Percentiles rank a stretch among this genome's conserved stretches.
Conservation (phyloP, 2,888 invertebrate genomes). For the Phyto melanocephala region DNA sequence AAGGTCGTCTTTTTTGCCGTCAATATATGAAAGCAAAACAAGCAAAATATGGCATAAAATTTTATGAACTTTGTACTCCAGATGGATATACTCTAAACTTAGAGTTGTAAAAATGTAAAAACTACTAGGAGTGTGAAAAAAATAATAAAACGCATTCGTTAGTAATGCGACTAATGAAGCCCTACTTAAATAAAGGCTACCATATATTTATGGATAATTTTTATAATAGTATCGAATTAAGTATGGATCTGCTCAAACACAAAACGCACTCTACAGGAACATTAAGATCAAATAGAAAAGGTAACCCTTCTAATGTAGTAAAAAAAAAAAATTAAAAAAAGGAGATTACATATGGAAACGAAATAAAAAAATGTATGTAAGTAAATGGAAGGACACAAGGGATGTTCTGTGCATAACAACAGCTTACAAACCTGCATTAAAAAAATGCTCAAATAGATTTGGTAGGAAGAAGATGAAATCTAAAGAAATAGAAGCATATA, state of each 20-base stretch:
- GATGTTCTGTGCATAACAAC: slow-evolving; percentile 10
- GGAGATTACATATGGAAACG: not conserved
- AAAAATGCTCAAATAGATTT: not conserved
- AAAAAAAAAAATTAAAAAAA: not conserved
- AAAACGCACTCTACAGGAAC: not conserved
- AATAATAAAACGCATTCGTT: not conserved
- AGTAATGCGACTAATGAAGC: not conserved
- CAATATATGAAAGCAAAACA: slow-evolving; percentile 7
- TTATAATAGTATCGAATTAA: slow-evolving; percentile 6
- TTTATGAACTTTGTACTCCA: slow-evolving; percentile 7
- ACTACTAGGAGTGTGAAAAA: not conserved
- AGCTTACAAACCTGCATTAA: not conserved
- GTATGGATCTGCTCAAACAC: slow-evolving; percentile 3
- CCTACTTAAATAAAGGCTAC: slow-evolving; percentile 6
- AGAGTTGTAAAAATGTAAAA: not conserved
- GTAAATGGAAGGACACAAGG: not conserved
- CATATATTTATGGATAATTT: slow-evolving; percentile 4
- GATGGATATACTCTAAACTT: not conserved
- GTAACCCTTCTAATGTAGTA: not conserved
- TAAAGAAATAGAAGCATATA: not conserved
- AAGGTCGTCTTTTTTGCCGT: slow-evolving; percentile 5
- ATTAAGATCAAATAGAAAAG: not conserved
- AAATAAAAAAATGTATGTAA: not conserved
- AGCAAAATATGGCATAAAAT: slow-evolving; percentile 20
- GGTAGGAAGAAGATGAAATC: not conserved